phyloP scores from a whole-genome alignment of 2,113 vertebrate genomes.

The Phalacrocorax aristotelis region DNA sequence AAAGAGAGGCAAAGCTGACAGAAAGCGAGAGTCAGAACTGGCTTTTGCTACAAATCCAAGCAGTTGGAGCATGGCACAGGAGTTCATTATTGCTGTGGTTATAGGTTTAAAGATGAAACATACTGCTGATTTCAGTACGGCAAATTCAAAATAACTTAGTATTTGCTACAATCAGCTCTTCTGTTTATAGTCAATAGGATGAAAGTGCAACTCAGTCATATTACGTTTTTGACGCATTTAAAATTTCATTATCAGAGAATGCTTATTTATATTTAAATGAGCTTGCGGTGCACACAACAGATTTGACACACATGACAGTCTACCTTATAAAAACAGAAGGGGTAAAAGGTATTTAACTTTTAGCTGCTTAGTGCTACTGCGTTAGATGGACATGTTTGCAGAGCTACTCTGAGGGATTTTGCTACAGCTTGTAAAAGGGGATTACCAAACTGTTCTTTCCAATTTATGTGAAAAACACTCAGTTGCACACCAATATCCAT shows the following conservation, averaged over 20 bases:
- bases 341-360: background rate
- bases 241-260: background rate
- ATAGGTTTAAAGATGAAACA: background rate
- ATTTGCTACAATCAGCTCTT: background rate
- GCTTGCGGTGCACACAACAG: background rate
- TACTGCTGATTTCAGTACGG: background rate
- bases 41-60: background rate
- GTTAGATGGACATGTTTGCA: background rate
- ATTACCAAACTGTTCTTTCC: conserved; percentile 12
- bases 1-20: background rate
- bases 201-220: background rate
- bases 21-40: background rate
- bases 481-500: background rate
- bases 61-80: background rate
- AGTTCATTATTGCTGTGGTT: background rate
- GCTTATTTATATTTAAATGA: background rate
- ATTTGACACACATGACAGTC: background rate
- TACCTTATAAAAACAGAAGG: background rate
- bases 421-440: background rate
- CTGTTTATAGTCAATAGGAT: background rate
- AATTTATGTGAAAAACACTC: conserved; percentile 29
- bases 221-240: background rate
- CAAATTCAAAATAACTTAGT: background rate
- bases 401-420: background rate
- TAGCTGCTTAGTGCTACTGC: background rate